These are phyloP conservation scores for Tetanocera ferruginea DNA, from an alignment of 2,888 invertebrate species.

Conservation along the genomic window DNA sequence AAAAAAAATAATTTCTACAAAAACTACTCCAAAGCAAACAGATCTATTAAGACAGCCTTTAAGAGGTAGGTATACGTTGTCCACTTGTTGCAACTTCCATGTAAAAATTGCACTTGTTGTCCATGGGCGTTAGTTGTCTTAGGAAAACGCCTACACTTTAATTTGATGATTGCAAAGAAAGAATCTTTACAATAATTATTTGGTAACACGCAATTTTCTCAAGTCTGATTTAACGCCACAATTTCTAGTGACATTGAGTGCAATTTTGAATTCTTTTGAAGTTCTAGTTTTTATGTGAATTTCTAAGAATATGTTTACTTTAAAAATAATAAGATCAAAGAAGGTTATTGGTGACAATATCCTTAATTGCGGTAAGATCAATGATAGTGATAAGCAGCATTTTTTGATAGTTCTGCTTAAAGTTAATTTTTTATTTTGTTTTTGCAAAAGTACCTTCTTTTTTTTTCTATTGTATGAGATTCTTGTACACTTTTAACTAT, in stretches of 20 bases:
- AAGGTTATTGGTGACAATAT: too few relatives aligned
- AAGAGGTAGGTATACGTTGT: neutral
- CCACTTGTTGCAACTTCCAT: neutral
- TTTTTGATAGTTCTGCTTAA: too few relatives aligned
- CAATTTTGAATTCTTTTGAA: neutral
- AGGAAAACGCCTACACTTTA: neutral
- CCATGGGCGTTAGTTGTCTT: neutral
- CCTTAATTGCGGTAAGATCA: too few relatives aligned
- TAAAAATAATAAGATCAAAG: too few relatives aligned
- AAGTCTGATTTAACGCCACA: constrained; percentile 49
- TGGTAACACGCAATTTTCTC: constrained; percentile 43
- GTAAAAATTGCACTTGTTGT: constrained; percentile 20
- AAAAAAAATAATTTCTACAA: neutral
- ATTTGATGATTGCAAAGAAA: neutral
- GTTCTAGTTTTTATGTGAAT: too few relatives aligned
- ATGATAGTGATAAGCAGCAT: too few relatives aligned
- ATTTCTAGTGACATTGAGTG: neutral
- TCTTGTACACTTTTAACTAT: too few relatives aligned
- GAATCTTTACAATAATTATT: too few relatives aligned
- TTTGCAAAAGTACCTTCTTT: too few relatives aligned
- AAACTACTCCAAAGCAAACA: neutral
- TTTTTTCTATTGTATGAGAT: too few relatives aligned
- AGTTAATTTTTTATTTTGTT: too few relatives aligned
- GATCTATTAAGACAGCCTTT: neutral
- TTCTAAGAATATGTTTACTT: too few relatives aligned